Evolutionary conservation across 2,888 invertebrate genomes (phyloP), one percentile per base, ranked within the genome.

Genomic region (Leptopterna dolabrata): DNA sequence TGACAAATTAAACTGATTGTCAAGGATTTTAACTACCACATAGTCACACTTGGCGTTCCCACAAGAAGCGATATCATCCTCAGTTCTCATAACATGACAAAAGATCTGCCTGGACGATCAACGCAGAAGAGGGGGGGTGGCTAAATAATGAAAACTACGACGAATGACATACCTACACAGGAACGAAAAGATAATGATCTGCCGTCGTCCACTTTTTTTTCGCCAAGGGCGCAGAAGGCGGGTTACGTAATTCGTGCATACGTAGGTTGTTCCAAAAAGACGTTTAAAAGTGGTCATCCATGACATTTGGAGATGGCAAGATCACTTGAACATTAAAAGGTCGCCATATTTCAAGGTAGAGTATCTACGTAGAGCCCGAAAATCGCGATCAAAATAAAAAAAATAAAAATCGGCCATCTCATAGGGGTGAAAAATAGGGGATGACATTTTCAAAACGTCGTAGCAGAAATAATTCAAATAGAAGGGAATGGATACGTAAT

Each of bases 1-100:
- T 45, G 78, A 78, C 78, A 43, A 78, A 78, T 78, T 78, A 78
- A 45, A 78, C 45, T 27, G 27, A 78, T 45, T 78, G 43, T 45
- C 27, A 19, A 27, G 45, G 41, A 19, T 0, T 73, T 73, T 29
- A 63, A 63, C 63, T 14, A 73, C 29, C 36, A 9, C 73, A 13
- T 19, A 73, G 73, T 36, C 16, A 73, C 73, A 73, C 19, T 30
- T 41, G 27, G 9, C 41, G n/a, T 78, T 78, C 78, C 45, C 78
- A 78, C 78, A 45, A 14, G 45, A 13, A 0, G 1, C n/a, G 11
- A 19, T 24, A 24, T 63, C 24, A 24, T 63, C 63, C 63, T 63
- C 45, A 78, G 43, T 78, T 78, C 41, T 43, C 27, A 78, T 78
- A 24, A 78, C 9, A n/a, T 16, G 29, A 11, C 41, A 4, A 27